phyloP scores from a whole-genome alignment of 1,140 invertebrate genomes.

The Ceratitis capitata region DNA sequence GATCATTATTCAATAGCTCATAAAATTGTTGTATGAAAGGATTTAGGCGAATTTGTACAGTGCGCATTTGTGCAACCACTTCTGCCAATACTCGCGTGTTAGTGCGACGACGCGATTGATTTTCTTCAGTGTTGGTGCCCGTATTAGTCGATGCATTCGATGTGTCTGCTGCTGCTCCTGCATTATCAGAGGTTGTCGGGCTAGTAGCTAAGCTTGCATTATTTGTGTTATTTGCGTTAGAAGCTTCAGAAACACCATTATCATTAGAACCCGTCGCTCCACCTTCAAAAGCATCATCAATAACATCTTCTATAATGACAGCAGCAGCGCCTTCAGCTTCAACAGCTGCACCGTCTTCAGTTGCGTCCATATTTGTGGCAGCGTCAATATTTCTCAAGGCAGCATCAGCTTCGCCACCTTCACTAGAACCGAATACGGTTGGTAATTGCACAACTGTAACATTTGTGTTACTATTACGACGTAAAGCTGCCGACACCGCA shows the following conservation, averaged over 20 bases:
- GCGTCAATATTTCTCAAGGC: conserved; percentile 37
- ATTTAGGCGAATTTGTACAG: conserved; percentile 71
- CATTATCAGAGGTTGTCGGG: not conserved
- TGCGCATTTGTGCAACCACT: conserved; percentile 70
- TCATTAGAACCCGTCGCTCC: conserved; percentile 2
- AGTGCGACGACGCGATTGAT: conserved; percentile 60
- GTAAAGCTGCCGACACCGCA: conserved; percentile 60
- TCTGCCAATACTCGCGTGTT: conserved; percentile 71
- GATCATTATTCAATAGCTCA: conserved; percentile 70
- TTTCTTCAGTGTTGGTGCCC: conserved; percentile 1
- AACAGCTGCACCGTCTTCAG: not conserved
- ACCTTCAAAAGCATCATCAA: conserved; percentile 45
- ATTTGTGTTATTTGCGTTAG: conserved; percentile 37
- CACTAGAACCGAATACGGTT: conserved; percentile 52
- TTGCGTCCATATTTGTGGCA: not conserved
- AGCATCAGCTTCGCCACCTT: conserved; percentile 47
- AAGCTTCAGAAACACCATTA: not conserved
- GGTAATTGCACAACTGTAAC: conserved; percentile 61
- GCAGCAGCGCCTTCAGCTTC: conserved; percentile 46
- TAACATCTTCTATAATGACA: conserved; percentile 57
- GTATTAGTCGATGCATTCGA: conserved; percentile 6
- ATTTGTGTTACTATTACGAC: conserved; percentile 55
- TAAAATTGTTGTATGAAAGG: conserved; percentile 73
- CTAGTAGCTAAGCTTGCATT: conserved; percentile 10
- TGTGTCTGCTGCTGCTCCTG: not conserved